Evolutionary conservation across 2,888 invertebrate genomes (phyloP).

Genomic region (Hirtodrosophila duncani): DNA sequence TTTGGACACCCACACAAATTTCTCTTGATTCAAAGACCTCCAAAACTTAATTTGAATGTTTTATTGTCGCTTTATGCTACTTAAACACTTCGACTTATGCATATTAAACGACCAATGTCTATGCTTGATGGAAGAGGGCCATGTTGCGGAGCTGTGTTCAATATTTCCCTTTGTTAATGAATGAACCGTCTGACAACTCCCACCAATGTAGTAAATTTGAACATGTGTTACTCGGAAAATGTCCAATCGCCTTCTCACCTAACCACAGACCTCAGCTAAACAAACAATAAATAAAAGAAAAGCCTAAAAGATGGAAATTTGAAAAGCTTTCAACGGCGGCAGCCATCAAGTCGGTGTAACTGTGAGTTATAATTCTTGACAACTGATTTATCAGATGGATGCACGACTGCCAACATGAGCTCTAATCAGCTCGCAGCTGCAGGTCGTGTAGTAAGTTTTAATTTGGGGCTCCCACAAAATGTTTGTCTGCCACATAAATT

Average conservation of each 20-base stretch:
- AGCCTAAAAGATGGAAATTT: conserved; percentile 18
- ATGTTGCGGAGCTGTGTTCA: conserved; percentile 13
- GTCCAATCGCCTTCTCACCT: conserved; percentile 46
- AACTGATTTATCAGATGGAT: conserved; percentile 63
- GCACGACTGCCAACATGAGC: conserved; percentile 33
- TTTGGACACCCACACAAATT: conserved; percentile 45
- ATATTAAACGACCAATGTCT: conserved; percentile 37
- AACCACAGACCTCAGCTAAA: conserved; percentile 29
- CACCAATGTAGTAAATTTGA: too few species aligned
- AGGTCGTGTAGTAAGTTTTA: conserved; percentile 32
- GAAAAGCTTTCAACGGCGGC: conserved; percentile 51
- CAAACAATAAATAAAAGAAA: conserved; percentile 55
- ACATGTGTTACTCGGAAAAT: conserved; percentile 24
- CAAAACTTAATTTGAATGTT: conserved; percentile 55
- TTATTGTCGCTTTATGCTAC: conserved; percentile 54
- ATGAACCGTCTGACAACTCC: conserved; percentile 32
- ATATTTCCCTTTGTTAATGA: conserved; percentile 37
- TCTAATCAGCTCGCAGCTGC: conserved; percentile 50
- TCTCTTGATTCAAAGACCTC: conserved; percentile 20
- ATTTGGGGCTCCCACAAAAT: conserved; percentile 2
- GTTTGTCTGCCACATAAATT: conserved; percentile 52
- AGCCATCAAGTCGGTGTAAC: conserved; percentile 11
- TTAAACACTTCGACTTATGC: conserved; percentile 52
- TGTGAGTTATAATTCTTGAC: conserved; percentile 39
- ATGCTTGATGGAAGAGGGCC: conserved; percentile 5